These are phyloP conservation scores for Zaprionus tsacasi DNA, from an alignment of 1,140 invertebrate species.

Conservation along the genomic window DNA sequence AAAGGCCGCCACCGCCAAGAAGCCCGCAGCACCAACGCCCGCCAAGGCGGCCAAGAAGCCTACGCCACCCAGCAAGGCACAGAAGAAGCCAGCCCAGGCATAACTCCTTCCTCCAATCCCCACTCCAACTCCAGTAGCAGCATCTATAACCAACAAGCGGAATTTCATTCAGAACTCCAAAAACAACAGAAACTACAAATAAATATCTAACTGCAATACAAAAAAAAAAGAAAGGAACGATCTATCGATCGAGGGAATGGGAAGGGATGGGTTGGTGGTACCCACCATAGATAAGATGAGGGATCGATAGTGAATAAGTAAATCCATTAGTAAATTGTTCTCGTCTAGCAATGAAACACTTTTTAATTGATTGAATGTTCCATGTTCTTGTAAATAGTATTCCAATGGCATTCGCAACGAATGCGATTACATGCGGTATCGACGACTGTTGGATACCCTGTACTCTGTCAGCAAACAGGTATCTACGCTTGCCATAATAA, in stretches of 20 bases:
- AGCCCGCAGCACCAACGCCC: constrained; percentile 55
- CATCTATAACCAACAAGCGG: constrained; percentile 59
- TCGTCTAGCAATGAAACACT: constrained; percentile 12
- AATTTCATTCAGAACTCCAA: constrained; percentile 71
- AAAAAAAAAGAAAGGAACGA: neutral
- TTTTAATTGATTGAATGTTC: constrained; percentile 29
- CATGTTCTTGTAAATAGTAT: neutral
- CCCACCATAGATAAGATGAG: neutral
- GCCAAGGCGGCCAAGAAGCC: constrained; percentile 60
- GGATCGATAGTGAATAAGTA: constrained; percentile 8
- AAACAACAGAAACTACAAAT: constrained; percentile 56
- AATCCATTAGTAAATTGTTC: constrained; percentile 45
- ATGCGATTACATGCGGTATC: neutral
- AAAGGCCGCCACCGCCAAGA: constrained; percentile 26
- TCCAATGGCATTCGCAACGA: neutral
- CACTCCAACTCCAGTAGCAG: constrained; percentile 9
- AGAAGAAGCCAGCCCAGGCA: constrained; percentile 61
- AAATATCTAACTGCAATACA: constrained; percentile 58
- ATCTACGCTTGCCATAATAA: neutral
- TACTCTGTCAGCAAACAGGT: neutral
- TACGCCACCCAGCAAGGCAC: constrained; percentile 58
- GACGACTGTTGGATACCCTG: constrained; percentile 9
- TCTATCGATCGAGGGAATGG: neutral
- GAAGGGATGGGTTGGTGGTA: too few species aligned
- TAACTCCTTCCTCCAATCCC: constrained; percentile 12